These are phyloP conservation scores for Melospiza georgiana DNA, from an alignment of 2,113 vertebrate genomes.

Conservation along the genomic window DNA sequence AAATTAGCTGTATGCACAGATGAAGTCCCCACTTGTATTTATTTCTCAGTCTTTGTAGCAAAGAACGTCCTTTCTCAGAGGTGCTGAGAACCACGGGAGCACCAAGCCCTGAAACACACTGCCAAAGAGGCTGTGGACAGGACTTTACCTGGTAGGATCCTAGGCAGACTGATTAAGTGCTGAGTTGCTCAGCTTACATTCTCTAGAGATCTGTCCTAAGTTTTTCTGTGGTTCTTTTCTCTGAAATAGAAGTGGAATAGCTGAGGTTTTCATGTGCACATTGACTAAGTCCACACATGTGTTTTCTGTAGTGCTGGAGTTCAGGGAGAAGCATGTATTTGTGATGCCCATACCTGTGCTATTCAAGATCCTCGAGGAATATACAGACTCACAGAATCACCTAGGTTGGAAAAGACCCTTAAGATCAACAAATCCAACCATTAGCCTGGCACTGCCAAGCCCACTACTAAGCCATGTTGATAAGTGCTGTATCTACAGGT, in stretches of 20 bases:
- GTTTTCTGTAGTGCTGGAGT: neutral
- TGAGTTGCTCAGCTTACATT: neutral
- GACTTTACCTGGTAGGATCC: neutral
- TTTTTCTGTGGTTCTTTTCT: neutral
- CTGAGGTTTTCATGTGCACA: neutral
- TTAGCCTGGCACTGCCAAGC: neutral
- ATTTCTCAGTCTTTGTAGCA: neutral
- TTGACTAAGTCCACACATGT: neutral
- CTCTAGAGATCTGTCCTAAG: neutral
- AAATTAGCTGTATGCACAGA: neutral
- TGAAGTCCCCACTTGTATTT: neutral
- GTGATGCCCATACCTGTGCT: neutral
- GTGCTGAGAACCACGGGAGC: neutral
- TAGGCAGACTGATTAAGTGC: neutral
- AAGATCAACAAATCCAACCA: neutral
- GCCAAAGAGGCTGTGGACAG: neutral
- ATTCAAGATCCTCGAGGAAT: neutral
- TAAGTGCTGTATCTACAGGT: rapidly evolving
- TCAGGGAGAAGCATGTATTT: neutral
- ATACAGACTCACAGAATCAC: neutral
- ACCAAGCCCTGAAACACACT: neutral
- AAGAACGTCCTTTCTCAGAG: neutral
- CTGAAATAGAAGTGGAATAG: neutral
- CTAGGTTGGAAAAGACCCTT: neutral
- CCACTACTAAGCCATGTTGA: neutral